phyloP scores from a whole-genome alignment of 1,140 invertebrate genomes.

The Camponotus floridanus region DNA sequence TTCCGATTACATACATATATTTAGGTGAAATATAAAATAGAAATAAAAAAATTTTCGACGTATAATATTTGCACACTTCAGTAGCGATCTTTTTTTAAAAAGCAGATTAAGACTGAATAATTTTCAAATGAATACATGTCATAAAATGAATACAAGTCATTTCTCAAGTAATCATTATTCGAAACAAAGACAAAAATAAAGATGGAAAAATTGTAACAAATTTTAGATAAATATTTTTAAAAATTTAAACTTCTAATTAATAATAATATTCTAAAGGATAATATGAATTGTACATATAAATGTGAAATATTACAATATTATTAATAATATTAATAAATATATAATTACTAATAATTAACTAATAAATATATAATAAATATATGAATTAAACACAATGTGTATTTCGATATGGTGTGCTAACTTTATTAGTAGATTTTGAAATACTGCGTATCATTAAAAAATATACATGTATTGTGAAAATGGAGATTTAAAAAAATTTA shows the following conservation, averaged over 20 bases:
- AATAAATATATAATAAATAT: neutral
- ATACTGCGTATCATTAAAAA: neutral
- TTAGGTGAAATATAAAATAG: neutral
- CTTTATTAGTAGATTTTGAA: neutral
- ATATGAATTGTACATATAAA: too few relatives aligned
- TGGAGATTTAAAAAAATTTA: conserved; percentile 5
- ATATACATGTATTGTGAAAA: conserved; percentile 7
- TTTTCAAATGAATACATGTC: too few relatives aligned
- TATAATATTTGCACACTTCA: neutral
- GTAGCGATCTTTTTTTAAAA: neutral
- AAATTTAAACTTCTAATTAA: too few relatives aligned
- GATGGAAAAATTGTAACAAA: too few relatives aligned
- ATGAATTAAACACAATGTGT: neutral
- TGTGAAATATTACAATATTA: neutral
- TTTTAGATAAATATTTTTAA: too few relatives aligned
- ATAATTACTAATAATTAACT: neutral
- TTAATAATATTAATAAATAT: too few relatives aligned
- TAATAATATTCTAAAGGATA: too few relatives aligned
- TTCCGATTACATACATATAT: neutral
- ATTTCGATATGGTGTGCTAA: neutral
- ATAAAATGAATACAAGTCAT: too few relatives aligned
- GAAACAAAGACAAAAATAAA: too few relatives aligned
- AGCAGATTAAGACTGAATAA: too few relatives aligned
- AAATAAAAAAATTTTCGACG: neutral
- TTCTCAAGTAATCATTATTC: too few relatives aligned